Conservation (phyloP, 2,888 invertebrate species). For the Hypomecis atomaria region DNA sequence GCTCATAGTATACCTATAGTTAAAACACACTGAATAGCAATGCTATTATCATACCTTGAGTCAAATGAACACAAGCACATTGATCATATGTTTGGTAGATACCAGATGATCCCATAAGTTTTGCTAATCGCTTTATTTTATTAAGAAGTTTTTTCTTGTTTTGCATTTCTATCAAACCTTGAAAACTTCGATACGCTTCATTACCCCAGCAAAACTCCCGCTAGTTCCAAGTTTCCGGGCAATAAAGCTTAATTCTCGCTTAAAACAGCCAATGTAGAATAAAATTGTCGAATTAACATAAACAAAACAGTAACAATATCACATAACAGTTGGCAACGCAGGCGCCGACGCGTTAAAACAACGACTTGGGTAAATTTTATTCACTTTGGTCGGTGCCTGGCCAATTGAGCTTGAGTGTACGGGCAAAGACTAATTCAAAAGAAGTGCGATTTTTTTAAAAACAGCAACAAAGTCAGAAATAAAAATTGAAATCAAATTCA, state of each 20-base stretch:
- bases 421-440: slow-evolving; percentile 16
- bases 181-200: neutral
- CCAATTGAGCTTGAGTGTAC: slow-evolving; percentile 58
- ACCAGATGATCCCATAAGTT: neutral
- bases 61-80: no score
- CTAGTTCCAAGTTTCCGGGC: slow-evolving; percentile 8
- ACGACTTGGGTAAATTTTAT: slow-evolving; percentile 44
- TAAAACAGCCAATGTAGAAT: slow-evolving; percentile 28
- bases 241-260: slow-evolving; percentile 15
- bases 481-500: no score
- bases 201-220: neutral
- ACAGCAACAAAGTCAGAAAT: neutral
- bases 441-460: neutral
- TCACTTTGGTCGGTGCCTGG: slow-evolving; percentile 44
- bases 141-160: neutral
- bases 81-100: neutral
- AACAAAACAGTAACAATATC: slow-evolving; percentile 39
- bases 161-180: neutral
- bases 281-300: slow-evolving; percentile 39
- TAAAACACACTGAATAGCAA: no score
- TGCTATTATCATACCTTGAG: no score
- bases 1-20: no score
- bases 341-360: slow-evolving; percentile 38
- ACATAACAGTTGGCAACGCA: slow-evolving; percentile 38
- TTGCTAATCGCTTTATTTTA: no score